phyloP scores from a whole-genome alignment of 2,113 vertebrate species.

The Diglossa brunneiventris region DNA sequence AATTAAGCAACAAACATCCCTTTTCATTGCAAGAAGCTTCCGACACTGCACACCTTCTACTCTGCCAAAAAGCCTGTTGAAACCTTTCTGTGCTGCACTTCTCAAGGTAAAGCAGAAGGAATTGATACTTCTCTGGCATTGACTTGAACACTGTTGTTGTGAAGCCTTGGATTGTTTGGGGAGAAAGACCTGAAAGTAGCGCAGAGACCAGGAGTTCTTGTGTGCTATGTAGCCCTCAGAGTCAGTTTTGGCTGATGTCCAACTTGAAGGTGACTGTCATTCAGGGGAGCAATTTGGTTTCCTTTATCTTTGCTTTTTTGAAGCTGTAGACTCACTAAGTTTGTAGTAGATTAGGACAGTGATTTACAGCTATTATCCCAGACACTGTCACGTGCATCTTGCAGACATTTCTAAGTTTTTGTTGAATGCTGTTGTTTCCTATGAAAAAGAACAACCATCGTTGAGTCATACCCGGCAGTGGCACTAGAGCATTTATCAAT shows the following conservation, averaged over 20 bases:
- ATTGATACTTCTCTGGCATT: not conserved
- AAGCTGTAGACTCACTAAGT: not conserved
- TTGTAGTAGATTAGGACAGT: not conserved
- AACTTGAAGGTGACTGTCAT: not conserved
- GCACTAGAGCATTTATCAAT: not conserved
- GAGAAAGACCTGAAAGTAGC: not conserved
- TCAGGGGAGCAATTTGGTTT: not conserved
- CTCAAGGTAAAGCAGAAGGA: slow-evolving; percentile 83
- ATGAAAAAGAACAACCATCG: not conserved
- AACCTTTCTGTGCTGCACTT: slow-evolving; percentile 92
- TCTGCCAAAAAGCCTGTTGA: slow-evolving; percentile 89
- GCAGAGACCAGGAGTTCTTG: not conserved
- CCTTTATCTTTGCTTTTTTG: not conserved
- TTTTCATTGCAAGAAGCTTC: slow-evolving; percentile 95
- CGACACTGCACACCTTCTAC: slow-evolving; percentile 89
- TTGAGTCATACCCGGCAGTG: not conserved
- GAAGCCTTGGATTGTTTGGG: not conserved
- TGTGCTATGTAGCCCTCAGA: not conserved
- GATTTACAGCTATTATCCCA: not conserved
- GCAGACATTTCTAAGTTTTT: not conserved
- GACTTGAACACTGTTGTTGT: not conserved
- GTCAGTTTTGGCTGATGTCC: not conserved
- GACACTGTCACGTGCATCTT: not conserved
- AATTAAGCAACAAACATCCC: slow-evolving; percentile 95
- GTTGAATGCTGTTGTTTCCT: not conserved